Evolutionary conservation across 2,113 vertebrate genomes (phyloP), one percentile per base, ranked within the genome.

Genomic region (Typhlomys cinereus): DNA sequence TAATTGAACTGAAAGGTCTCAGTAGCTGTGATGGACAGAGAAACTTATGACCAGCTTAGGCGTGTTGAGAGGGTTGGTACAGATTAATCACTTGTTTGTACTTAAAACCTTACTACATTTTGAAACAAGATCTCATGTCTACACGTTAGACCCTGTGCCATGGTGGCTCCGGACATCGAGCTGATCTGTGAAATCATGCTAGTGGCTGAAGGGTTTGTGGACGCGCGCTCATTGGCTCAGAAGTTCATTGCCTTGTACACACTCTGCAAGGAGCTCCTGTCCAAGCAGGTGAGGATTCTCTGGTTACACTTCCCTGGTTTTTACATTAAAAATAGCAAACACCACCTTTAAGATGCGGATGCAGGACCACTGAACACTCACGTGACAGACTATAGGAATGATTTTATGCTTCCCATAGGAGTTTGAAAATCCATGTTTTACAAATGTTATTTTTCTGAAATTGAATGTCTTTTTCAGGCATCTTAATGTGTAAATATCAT

Each of bases 171-270:
- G 44, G 99, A 99, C 94, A 96, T 95, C 34, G 98, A 99, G 95
- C 97, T 99, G 44, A 98, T 99, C 97, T 99, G 98, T 98, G 99
- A 99, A 97, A 98, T 99, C 70, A 97, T 98, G 97, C 93, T 99
- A 92, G 97, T 99, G 90, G 98, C 98, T 50, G 99, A 99, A 92
- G 98, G 98, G 27, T 99, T 99, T 96, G 95, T 98, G 90, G 97
- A 97, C 4, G 98, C 98, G 0, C 95, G 95, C 36, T 87, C 97
- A 8, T 96, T 98, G 95, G 98, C 98, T 92, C 98, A 95, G 80
- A 99, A 98, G 95, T 98, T 99, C 93, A 98, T 98, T 85, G 98
- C 97, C 1, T 95, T 99, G 25, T 98, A 98, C 92, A 97, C 39
- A 2, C 97, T 99, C 83, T 98, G 98, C 94, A 98, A 97, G 93